Base-by-base conservation (phyloP, 2,797 vertebrate genomes). In the Spondyliosoma cantharus region DNA sequence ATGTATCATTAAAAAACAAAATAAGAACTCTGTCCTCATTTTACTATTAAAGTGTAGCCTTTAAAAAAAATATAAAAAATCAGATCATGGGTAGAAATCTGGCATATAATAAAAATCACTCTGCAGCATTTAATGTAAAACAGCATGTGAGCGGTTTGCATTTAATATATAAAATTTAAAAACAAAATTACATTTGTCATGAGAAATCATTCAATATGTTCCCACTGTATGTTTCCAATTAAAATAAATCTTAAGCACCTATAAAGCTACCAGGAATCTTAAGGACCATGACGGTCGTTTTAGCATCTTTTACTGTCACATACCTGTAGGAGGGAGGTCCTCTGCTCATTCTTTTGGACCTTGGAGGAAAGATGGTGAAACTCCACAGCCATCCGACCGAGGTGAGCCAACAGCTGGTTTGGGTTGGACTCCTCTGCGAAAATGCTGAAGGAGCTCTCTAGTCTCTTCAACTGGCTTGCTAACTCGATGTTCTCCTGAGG, bases 341-440 rank as follows among this genome's bases (percentile, higher is more conserved):
- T 96, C 91, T 97, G 97, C 92, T 99, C 98, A 0, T 99, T 99
- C 94, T 97, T 98, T 91, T 99, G 97, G 88, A 99, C 98, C 83
- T 99, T 99, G 14, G 96, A 97, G 52, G 98, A 97, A 80, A 99
- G 93, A 54, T 97, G 96, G 93, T 98, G 98, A 86, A 99, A 99
- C 94, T 99, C 98, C 0, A 99, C 95, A n/a, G 97, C 98, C 97
- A 99, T 98, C 82, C 97, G 97, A 49, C 98, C 96, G 52, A 99
- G 95, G 84, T 98, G 97, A 56, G 96, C 95, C 4, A 99, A 93
- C 76, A 99, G 95, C 90, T 98, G 97, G 93, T 96, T 96, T n/a
- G 96, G 97, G 93, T 97, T 98, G 1, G 97, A 96, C 91, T 99
- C 98, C 91, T 97, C 97, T 0, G 97, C 95, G 0, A 98, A 99